Evolutionary conservation across 2,888 invertebrate species (phyloP).

Genomic region (Hecatera dysodea): DNA sequence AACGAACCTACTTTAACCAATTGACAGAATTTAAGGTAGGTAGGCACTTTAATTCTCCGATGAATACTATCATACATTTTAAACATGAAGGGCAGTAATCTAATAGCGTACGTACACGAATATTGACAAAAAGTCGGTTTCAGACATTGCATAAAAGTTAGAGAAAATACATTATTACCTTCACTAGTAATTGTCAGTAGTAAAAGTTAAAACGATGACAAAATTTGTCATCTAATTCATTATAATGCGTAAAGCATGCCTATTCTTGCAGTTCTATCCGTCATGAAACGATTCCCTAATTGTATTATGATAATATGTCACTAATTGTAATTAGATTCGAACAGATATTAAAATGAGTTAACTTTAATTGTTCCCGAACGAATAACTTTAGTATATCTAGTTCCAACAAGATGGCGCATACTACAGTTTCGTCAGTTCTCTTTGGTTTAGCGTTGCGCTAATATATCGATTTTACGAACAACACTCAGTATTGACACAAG

Average conservation of each 20-base stretch:
- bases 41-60: slow-evolving; percentile 18
- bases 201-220: background rate
- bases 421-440: slow-evolving; percentile 72
- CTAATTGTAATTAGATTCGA: slow-evolving; percentile 5
- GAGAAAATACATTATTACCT: background rate
- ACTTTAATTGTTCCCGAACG: slow-evolving; percentile 55
- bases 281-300: slow-evolving; percentile 7
- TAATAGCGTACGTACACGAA: slow-evolving; percentile 2
- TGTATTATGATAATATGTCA: background rate
- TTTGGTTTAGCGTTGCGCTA: slow-evolving; percentile 87
- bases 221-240: slow-evolving; percentile 5
- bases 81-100: slow-evolving; percentile 11
- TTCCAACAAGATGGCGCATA: slow-evolving; percentile 81
- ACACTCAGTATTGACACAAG: slow-evolving; percentile 79
- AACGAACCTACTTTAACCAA: slow-evolving; percentile 19
- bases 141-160: background rate
- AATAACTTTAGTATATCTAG: slow-evolving; percentile 43
- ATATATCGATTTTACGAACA: slow-evolving; percentile 86
- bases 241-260: slow-evolving; percentile 5
- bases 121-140: slow-evolving; percentile 6
- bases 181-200: background rate
- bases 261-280: background rate
- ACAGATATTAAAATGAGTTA: slow-evolving; percentile 20
- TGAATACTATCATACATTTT: slow-evolving; percentile 25
- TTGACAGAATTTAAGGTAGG: slow-evolving; percentile 18